A percentile compares a stretch with the other conserved stretches of the same genome.
Evolutionary conservation across 2,113 vertebrate species (phyloP).

Genomic region (Melozone crissalis): DNA sequence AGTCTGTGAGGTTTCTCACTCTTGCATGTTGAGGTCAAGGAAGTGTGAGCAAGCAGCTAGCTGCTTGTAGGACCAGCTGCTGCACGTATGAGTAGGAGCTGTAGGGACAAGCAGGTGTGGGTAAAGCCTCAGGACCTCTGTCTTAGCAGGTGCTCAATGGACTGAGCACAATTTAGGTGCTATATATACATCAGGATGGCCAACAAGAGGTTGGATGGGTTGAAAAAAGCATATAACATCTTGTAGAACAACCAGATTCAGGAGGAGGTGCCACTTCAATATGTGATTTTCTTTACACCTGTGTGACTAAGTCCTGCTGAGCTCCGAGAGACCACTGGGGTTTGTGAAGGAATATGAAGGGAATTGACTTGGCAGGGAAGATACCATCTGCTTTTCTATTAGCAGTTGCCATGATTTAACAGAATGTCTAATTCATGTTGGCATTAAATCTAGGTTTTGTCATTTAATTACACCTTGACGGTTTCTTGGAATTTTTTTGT

Average conservation of each 20-base stretch:
- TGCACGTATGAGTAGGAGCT: background rate
- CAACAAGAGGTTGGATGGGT: background rate
- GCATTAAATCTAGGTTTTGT: background rate
- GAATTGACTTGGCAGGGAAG: background rate
- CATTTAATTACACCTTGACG: background rate
- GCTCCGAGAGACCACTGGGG: background rate
- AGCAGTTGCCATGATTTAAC: background rate
- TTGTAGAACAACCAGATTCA: background rate
- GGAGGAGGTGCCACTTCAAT: background rate
- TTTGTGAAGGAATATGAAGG: background rate
- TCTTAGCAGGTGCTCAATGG: background rate
- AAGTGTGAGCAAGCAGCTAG: background rate
- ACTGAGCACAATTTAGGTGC: background rate
- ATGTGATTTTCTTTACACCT: background rate
- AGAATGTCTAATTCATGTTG: background rate
- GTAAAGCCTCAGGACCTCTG: background rate
- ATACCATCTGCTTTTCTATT: background rate
- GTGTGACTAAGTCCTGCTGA: background rate
- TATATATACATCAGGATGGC: background rate
- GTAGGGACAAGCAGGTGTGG: background rate
- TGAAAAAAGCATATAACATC: background rate
- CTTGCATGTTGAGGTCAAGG: rapidly evolving
- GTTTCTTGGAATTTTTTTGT: rapidly evolving
- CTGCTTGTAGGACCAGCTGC: background rate
- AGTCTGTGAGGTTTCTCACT: background rate